Evolutionary conservation across 1,140 invertebrate species (phyloP), one percentile per base, ranked within the genome.

Genomic region (Chelonus insularis): DNA sequence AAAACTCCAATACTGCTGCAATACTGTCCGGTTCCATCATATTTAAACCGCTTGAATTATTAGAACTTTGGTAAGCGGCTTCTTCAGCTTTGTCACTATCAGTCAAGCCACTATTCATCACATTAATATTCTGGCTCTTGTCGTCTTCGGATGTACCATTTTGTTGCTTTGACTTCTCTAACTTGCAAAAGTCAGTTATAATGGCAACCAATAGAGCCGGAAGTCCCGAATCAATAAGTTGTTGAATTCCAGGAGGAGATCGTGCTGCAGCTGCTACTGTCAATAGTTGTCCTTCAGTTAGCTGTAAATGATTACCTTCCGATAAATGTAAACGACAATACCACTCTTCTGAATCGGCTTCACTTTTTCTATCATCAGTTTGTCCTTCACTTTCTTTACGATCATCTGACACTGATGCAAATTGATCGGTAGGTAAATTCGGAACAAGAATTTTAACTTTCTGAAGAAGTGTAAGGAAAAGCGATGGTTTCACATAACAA

Each of bases 401-500:
- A 65, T 88, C 86, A 65, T 89, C 87, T 4, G 84, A 84, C 55
- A 87, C 84, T 1, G 84, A 85, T 7, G 82, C 76, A 43, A 77
- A 81, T 50, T 78, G 77, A 68, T 84, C 82, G 3, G 80, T 82
- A 0, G 78, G 77, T 16, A 84, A 73, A 64, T 84, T 83, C 6
- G 84, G 79, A 20, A 87, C 80, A 1, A 87, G 83, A 14, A 94
- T 87, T 56, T 87, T 88, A 72, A 94, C 87, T 71, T 87, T 87
- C 68, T 89, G 85, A 16, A 95, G 74, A 6, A 95, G 75, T 60
- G 88, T 82, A 18, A 85, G 86, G 66, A 94, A 95, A 16, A 92
- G 80, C 43, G 88, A 86, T 0, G 92, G 89, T 62, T 88, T 85
- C 23, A 94, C 91, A 73, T 89, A 90, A 73, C 93, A 96, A 63